These are phyloP conservation scores for Atethmia centrago DNA, from an alignment of 2,888 invertebrate species.

Conservation along the genomic window DNA sequence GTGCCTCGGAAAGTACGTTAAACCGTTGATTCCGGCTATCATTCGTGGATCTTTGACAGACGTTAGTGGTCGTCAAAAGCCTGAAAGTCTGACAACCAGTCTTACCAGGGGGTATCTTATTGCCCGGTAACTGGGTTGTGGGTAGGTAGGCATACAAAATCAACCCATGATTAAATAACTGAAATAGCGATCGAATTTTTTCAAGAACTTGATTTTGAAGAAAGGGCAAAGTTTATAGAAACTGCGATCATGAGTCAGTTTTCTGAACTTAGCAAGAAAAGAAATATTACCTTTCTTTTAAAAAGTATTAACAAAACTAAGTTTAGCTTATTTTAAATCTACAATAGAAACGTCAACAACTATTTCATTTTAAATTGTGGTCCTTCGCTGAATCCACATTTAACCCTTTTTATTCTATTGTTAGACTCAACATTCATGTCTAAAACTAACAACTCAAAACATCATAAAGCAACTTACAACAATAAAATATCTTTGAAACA, in stretches of 20 bases:
- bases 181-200: not conserved
- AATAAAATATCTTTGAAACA: conserved; percentile 28
- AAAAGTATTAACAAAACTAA: not conserved
- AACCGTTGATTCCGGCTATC: no score
- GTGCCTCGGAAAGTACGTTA: no score
- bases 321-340: not conserved
- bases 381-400: not conserved
- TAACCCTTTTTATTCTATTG: not conserved
- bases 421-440: conserved; percentile 5
- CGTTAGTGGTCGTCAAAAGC: no score
- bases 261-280: not conserved
- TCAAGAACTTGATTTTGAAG: not conserved
- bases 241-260: not conserved
- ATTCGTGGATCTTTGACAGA: no score
- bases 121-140: no score
- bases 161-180: no score
- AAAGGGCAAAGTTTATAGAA: not conserved
- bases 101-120: no score
- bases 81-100: no score
- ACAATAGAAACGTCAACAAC: not conserved
- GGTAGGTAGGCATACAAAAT: no score
- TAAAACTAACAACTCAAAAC: conserved; percentile 5
- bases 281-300: not conserved
- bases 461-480: conserved; percentile 9
- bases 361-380: conserved; percentile 4